Evolutionary conservation across 2,888 invertebrate genomes (phyloP).

Genomic region (Tryphoninae sp.): DNA sequence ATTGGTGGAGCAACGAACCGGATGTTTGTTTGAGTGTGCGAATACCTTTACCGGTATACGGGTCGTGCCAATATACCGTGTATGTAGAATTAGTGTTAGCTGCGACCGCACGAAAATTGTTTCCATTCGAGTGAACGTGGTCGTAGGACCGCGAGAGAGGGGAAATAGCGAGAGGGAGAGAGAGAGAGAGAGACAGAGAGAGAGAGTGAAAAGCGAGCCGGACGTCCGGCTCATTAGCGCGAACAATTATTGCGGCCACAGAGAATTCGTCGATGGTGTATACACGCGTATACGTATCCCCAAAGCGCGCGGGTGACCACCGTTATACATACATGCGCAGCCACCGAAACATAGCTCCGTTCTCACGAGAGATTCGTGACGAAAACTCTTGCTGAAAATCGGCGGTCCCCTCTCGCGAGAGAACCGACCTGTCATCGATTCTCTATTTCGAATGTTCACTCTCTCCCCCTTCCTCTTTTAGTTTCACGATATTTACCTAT

Average conservation of each 20-base stretch:
- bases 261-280: constrained; percentile 48
- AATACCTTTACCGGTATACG: constrained; percentile 30
- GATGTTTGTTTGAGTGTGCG: constrained; percentile 19
- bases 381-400: constrained; percentile 12
- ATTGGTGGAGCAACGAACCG: constrained; percentile 26
- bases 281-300: constrained; percentile 4
- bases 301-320: neutral
- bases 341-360: constrained; percentile 9
- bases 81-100: constrained; percentile 46
- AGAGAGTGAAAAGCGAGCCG: constrained; percentile 12
- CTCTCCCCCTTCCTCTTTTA: neutral
- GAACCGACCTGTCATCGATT: constrained; percentile 36
- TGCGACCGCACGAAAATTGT: constrained; percentile 65
- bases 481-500: neutral
- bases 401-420: constrained; percentile 9
- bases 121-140: constrained; percentile 62
- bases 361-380: constrained; percentile 12
- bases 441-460: constrained; percentile 19
- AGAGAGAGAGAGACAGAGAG: neutral
- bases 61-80: constrained; percentile 49
- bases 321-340: constrained; percentile 9
- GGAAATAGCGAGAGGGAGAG: constrained; percentile 10
- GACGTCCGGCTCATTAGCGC: constrained; percentile 62
- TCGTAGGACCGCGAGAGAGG: constrained; percentile 33
- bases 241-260: constrained; percentile 66